Base-by-base conservation (phyloP, 2,113 vertebrate species). In the Perca fluviatilis region DNA sequence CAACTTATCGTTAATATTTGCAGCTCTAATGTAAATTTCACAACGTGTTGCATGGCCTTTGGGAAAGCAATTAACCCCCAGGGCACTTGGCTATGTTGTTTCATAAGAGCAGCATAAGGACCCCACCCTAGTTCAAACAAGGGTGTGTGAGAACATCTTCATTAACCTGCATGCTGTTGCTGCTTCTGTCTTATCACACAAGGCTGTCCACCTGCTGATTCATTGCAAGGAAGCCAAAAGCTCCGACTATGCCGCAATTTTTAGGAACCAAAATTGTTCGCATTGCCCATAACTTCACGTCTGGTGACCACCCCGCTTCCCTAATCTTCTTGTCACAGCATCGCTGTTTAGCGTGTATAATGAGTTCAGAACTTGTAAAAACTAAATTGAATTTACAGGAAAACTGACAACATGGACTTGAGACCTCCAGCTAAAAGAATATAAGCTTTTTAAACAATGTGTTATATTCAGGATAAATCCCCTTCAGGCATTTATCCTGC, bases 61-160 rank as follows among this genome's bases (percentile, higher is more conserved):
- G 50, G 43, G n/a, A 50, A 18, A 9, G 27, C 23, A 25, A 40
- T 49, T 60, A 30, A 61, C 33, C 70, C 11, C 12, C 3, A 3
- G 61, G 16, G 5, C 25, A 10, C 76, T 68, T 12, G 74, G 57
- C 70, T 16, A 8, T 11, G 21, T 2, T 18, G 62, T 86, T 77
- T 72, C 10, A 9, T 61, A 62, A 85, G 67, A 77, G 53, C 33
- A 23, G 33, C 46, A 3, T 33, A 33, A 33, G 1, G 33, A 33
- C 27, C 27, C 27, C 27, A 27, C 27, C 27, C 27, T 27, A 27
- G 27, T 27, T 27, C 27, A 27, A 2, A 27, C 30, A 33, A 33
- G 30, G 30, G 30, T 5, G 33, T 50, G 46, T 27, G 54, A 68
- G 61, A 77, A 33, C 56, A 21, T 33, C 40, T 73, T 64, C 27